Evolutionary conservation across 2,888 invertebrate species (phyloP).

Genomic region (Dolichopus griseipennis): DNA sequence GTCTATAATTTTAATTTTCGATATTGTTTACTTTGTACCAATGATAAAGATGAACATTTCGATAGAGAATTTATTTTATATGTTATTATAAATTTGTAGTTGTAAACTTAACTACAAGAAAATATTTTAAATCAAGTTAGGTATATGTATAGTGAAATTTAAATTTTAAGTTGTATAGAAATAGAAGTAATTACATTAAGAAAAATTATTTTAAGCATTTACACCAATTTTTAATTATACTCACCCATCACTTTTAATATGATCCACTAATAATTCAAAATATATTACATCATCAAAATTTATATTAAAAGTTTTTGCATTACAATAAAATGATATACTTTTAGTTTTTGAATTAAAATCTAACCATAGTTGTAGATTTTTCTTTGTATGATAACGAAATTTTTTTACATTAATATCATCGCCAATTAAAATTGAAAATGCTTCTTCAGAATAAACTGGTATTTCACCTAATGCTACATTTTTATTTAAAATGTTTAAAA

Average conservation of each 20-base stretch:
- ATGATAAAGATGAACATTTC: too few relatives aligned
- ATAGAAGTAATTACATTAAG: too few relatives aligned
- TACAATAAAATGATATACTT: background rate
- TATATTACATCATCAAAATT: background rate
- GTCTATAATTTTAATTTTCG: too few relatives aligned
- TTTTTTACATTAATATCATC: background rate
- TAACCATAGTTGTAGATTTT: background rate
- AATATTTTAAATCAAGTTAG: too few relatives aligned
- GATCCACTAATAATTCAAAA: background rate
- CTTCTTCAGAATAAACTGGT: background rate
- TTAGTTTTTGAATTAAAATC: background rate
- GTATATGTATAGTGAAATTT: too few relatives aligned
- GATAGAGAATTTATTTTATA: too few relatives aligned
- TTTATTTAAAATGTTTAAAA: background rate
- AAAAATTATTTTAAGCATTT: too few relatives aligned
- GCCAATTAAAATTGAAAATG: background rate
- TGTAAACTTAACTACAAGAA: too few relatives aligned
- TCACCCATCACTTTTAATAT: background rate
- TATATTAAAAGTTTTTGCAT: background rate
- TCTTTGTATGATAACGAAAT: background rate
- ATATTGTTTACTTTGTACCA: too few relatives aligned
- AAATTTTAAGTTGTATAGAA: too few relatives aligned
- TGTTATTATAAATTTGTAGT: too few relatives aligned
- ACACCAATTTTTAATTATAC: too few relatives aligned
- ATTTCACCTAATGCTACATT: background rate